Conservation (phyloP, 2,797 vertebrate species). For the Pipistrellus pygmaeus region DNA sequence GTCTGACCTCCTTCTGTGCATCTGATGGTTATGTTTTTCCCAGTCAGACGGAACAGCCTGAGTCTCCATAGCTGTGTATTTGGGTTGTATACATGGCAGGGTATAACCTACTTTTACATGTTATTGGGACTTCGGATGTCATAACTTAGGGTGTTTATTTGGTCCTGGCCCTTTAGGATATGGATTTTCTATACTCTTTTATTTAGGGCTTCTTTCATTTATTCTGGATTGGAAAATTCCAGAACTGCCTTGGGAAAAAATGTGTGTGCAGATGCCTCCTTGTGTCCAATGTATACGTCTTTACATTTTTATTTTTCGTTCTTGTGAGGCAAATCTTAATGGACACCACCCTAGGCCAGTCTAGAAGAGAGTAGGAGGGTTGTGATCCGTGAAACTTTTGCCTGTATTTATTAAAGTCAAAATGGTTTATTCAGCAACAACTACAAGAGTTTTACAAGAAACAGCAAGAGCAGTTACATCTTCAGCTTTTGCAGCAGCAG, state of each 20-base stretch:
- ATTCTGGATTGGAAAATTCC: conserved; percentile 86
- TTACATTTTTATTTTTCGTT: conserved; percentile 59
- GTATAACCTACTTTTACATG: conserved; percentile 70
- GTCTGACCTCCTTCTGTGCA: conserved; percentile 76
- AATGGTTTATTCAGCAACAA: conserved; percentile 97
- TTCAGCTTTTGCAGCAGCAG: conserved; percentile 99
- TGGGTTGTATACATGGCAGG: conserved; percentile 77
- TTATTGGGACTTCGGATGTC: conserved; percentile 67
- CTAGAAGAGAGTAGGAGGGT: conserved; percentile 90
- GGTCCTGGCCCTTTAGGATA: conserved; percentile 82
- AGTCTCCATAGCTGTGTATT: conserved; percentile 78
- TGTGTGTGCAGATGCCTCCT: conserved; percentile 84
- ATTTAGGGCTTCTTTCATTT: conserved; percentile 85
- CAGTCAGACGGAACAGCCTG: conserved; percentile 73
- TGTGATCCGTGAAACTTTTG: conserved; percentile 90
- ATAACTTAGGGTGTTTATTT: conserved; percentile 81
- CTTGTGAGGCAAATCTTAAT: conserved; percentile 85
- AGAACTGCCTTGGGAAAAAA: conserved; percentile 83
- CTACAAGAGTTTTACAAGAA: conserved; percentile 99
- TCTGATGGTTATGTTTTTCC: conserved; percentile 81
- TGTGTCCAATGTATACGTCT: conserved; percentile 69
- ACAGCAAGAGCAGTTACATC: conserved; percentile 99
- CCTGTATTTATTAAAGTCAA: conserved; percentile 94
- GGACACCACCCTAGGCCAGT: conserved; percentile 86
- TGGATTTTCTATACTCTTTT: conserved; percentile 83